Percentiles rank a stretch among this genome's conserved stretches.
Evolutionary conservation across 2,113 vertebrate species (phyloP).

Genomic region (Pholis gunnellus): DNA sequence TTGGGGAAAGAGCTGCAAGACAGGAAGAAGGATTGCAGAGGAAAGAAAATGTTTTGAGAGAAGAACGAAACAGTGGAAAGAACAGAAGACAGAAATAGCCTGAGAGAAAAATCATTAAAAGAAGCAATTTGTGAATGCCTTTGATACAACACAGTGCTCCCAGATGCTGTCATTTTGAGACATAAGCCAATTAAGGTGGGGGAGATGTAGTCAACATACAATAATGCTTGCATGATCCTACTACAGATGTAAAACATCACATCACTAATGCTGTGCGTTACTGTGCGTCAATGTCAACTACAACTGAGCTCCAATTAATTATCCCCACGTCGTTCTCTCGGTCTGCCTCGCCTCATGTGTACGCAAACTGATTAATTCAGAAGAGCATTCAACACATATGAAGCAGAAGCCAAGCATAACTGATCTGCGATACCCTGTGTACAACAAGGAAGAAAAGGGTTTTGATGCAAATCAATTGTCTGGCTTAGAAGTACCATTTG

Average conservation of each 20-base stretch:
- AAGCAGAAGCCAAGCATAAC: conserved; percentile 33
- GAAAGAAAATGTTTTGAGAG: conserved; percentile 11
- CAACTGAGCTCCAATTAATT: conserved; percentile 56
- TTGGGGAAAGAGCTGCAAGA: background rate
- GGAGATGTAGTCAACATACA: conserved; percentile 45
- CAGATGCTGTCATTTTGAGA: conserved; percentile 53
- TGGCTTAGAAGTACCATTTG: conserved; percentile 20
- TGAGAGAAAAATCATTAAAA: conserved; percentile 55
- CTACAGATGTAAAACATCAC: conserved; percentile 53
- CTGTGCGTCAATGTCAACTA: conserved; percentile 40
- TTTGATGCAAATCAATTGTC: conserved; percentile 37
- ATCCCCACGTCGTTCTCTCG: conserved; percentile 12
- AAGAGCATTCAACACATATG: conserved; percentile 26
- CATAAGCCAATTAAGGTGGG: conserved; percentile 54
- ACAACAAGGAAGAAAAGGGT: conserved; percentile 12
- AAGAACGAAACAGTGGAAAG: conserved; percentile 24
- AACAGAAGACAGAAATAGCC: conserved; percentile 37
- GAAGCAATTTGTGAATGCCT: conserved; percentile 39
- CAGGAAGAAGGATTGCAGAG: background rate
- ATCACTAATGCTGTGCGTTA: conserved; percentile 17
- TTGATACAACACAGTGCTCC: conserved; percentile 30
- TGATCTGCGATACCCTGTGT: conserved; percentile 8
- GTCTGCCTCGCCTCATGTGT: conserved; percentile 25
- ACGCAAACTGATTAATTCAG: conserved; percentile 40
- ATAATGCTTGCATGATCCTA: conserved; percentile 44